Evolutionary conservation across 1,140 invertebrate species (phyloP).

Genomic region (Lasioglossum baleicum): DNA sequence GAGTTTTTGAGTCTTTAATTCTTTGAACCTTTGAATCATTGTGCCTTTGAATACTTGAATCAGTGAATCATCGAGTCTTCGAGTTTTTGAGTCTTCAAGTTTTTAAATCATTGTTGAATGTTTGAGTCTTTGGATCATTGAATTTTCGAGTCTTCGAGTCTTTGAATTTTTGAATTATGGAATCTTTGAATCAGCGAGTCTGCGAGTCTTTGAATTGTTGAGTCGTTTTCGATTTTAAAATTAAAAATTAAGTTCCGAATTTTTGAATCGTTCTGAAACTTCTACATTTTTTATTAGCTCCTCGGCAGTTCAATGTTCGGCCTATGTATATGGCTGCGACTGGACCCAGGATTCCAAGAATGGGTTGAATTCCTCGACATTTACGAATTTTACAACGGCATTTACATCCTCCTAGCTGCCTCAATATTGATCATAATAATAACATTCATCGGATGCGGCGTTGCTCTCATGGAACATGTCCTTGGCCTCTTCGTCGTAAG

Average conservation of each 20-base stretch:
- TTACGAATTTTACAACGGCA: slow-evolving; percentile 88
- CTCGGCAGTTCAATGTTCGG: slow-evolving; percentile 88
- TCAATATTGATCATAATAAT: slow-evolving; percentile 86
- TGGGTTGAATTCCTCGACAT: slow-evolving; percentile 89
- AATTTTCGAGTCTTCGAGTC: too few species aligned
- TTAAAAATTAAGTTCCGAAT: background rate
- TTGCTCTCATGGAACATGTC: slow-evolving; percentile 85
- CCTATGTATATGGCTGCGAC: slow-evolving; percentile 88
- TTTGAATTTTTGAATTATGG: too few species aligned
- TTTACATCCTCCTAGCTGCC: slow-evolving; percentile 88
- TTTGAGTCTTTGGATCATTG: too few species aligned
- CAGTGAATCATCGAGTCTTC: too few species aligned
- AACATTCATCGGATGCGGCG: slow-evolving; percentile 87
- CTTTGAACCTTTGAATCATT: too few species aligned
- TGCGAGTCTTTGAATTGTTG: too few species aligned
- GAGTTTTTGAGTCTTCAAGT: too few species aligned
- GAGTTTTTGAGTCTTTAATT: too few species aligned
- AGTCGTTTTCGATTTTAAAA: background rate
- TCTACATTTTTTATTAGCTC: slow-evolving; percentile 81
- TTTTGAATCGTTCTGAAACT: background rate
- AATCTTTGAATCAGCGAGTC: too few species aligned
- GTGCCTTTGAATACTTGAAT: too few species aligned
- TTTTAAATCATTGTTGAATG: background rate
- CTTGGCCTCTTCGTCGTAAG: slow-evolving; percentile 83
- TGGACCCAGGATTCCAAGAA: slow-evolving; percentile 89